Evolutionary conservation across 1,140 invertebrate species (phyloP), one percentile per base, ranked within the genome.

Genomic region (Drosophila quadrilineata): DNA sequence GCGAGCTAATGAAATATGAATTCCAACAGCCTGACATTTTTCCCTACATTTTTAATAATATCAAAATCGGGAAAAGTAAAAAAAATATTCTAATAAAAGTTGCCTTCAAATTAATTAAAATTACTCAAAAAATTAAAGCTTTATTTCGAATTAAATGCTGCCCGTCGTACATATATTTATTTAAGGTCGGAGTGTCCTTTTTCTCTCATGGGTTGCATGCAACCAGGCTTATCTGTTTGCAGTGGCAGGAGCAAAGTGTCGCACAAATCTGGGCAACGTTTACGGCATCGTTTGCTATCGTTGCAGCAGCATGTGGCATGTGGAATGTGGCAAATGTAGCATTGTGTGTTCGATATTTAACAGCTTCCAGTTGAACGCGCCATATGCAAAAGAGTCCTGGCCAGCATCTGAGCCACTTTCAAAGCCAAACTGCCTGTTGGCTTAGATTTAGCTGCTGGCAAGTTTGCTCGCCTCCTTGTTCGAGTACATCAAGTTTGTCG

Each of bases 261-360:
- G 68, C 79, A 80, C 76, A 85, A 85, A 82, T 85, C 77, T 82
- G 57, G 48, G 64, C 66, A 84, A 75, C 67, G 74, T 67, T 45
- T 48, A 5, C 33, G 33, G 60, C 5, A 33, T 22, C 28, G 31
- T 65, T 66, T 49, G 50, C 73, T 65, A 77, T 65, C 58, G 29
- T 38, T 19, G 40, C n/a, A 38, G 38, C 10, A 4, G 49, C 10
- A 6, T 16, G 26, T 28, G 19, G 28, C 28, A 16, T 16, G 35
- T 28, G 19, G 28, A 21, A 16, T 16, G 35, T 57, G 35, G 43
- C 22, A 28, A 22, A 14, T 59, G 56, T 50, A 43, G 56, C 66
- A 76, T 72, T 73, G 63, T 74, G 62, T 79, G 79, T 79, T 85
- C 79, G 74, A 85, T 85, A 74, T 85, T 84, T 84, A 84, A 84